Conservation (phyloP, 2,797 vertebrate genomes). For the Clarias fuscus region DNA sequence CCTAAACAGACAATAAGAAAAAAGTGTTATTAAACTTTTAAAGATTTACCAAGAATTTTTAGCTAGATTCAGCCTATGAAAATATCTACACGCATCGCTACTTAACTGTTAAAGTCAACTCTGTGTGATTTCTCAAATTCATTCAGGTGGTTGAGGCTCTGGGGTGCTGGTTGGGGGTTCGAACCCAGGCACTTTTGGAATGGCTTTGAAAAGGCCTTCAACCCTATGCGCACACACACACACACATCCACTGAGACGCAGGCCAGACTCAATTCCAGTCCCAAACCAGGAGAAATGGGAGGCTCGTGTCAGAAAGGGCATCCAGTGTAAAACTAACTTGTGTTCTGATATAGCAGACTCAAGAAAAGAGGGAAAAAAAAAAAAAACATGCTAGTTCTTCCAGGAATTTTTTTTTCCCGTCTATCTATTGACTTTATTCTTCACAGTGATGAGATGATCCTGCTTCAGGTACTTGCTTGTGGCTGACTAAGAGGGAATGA, state of each 20-base stretch:
- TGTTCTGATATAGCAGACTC: no score
- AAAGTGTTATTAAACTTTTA: background rate
- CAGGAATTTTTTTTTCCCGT: background rate
- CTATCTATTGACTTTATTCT: background rate
- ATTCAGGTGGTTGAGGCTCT: no score
- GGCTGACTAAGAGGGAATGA: conserved; percentile 14
- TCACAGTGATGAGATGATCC: background rate
- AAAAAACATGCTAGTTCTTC: background rate
- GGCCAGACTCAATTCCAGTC: no score
- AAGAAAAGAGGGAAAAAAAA: no score
- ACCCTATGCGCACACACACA: no score
- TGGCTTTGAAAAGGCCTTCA: no score
- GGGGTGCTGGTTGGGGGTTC: no score
- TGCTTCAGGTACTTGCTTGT: background rate
- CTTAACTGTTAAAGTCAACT: background rate
- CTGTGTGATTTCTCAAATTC: background rate
- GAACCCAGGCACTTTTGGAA: no score
- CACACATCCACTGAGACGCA: no score
- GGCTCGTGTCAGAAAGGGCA: no score
- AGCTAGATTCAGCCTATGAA: background rate
- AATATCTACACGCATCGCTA: background rate
- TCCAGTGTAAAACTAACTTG: no score
- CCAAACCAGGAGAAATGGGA: no score
- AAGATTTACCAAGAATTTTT: background rate
- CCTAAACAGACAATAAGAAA: background rate